phyloP scores from a whole-genome alignment of 2,797 vertebrate genomes.

The Pseudomugil tenellus region DNA sequence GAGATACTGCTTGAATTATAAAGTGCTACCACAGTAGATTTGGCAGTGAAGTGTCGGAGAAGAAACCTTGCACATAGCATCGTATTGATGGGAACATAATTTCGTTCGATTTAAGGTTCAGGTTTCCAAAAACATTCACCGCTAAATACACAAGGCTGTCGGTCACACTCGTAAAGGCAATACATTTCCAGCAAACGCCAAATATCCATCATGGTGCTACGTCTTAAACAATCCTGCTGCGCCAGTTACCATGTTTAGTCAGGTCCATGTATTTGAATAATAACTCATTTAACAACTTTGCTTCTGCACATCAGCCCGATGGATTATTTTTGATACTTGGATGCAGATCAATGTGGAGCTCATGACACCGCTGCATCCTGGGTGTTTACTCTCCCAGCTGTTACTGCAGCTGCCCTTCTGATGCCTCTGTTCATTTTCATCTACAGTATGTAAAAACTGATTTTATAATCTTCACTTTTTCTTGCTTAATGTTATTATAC shows the following conservation, averaged over 20 bases:
- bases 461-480: too few relatives aligned
- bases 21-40: slow-evolving; percentile 48
- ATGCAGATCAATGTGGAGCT: background rate
- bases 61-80: slow-evolving; percentile 65
- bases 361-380: too few relatives aligned
- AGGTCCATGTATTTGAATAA: background rate
- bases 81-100: slow-evolving; percentile 45
- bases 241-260: background rate
- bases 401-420: background rate
- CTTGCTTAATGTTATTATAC: too few relatives aligned
- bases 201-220: background rate
- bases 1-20: slow-evolving; percentile 64
- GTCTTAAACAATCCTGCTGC: slow-evolving; percentile 1
- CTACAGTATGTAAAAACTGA: background rate
- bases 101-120: slow-evolving; percentile 29
- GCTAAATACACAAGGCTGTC: slow-evolving; percentile 15
- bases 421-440: too few relatives aligned
- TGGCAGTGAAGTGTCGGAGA: slow-evolving; percentile 52
- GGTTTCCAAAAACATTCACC: slow-evolving; percentile 50
- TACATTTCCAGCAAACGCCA: slow-evolving; percentile 19
- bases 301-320: background rate
- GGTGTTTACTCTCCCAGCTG: background rate
- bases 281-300: background rate
- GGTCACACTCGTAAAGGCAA: slow-evolving; percentile 12
- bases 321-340: background rate